These are phyloP conservation scores for Pygoscelis adeliae DNA, from an alignment of 2,113 vertebrate genomes.

Conservation along the genomic window DNA sequence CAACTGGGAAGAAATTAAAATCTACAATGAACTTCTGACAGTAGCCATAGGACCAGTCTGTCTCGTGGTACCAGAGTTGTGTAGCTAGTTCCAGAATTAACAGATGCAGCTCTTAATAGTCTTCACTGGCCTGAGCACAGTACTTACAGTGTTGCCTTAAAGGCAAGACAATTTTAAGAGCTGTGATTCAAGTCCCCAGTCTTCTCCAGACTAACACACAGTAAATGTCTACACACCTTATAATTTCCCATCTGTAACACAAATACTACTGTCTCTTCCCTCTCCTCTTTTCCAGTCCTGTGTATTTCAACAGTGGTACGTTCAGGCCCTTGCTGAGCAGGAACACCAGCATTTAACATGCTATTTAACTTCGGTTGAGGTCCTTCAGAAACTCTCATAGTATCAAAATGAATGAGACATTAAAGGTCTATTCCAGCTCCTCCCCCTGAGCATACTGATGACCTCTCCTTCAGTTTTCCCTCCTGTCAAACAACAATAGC, in stretches of 20 bases:
- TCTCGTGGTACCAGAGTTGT: rapidly evolving
- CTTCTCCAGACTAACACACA: neutral
- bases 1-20: neutral
- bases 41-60: neutral
- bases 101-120: neutral
- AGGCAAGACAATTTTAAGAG: neutral
- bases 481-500: neutral
- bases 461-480: neutral
- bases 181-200: neutral
- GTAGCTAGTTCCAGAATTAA: neutral
- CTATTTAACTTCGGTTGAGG: neutral
- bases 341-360: neutral
- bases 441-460: neutral
- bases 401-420: neutral
- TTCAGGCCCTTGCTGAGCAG: neutral
- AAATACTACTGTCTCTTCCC: neutral
- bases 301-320: neutral
- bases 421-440: neutral
- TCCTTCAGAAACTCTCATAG: neutral
- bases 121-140: neutral
- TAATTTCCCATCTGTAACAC: neutral
- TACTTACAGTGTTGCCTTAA: neutral
- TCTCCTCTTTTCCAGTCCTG: neutral
- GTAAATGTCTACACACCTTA: neutral
- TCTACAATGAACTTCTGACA: neutral